Evolutionary conservation across 2,888 invertebrate species (phyloP), one percentile per base, ranked within the genome.

Genomic region (Tenthredo livida): DNA sequence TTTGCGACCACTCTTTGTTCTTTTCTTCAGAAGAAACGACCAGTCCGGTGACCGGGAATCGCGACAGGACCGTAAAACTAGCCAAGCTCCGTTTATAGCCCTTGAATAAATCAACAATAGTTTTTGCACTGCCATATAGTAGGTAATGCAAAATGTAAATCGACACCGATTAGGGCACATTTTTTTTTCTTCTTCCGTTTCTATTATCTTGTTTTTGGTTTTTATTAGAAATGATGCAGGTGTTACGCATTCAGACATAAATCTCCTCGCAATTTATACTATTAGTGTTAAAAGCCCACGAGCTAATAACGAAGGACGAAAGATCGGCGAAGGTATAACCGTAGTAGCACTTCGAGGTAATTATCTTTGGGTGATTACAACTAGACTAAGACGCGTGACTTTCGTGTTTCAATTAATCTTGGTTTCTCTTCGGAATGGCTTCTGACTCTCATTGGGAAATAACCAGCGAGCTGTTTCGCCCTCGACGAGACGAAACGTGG

Each of bases 1-100:
- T 85, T 82, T 82, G 87, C 67, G 85, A 86, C 50, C 84, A 86
- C 85, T 86, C 85, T 86, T 86, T 85, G 84, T 85, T 86, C 82
- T 85, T 70, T 84, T 84, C 67, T 70, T 67, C 0, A 33, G 29
- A 65, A 43, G 54, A 67, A 83, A 50, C 67, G 83, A 47, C 47
- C 47, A 40, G 50, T 43, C 9, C 43, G 61, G 61, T 80, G 12
- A 50, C 80, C 80, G 33, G 25, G 33, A 61, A 33, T 80, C 58
- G 37, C 40, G 17, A 21, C 80, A 40, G 61, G 2, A 80, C 4
- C 54, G 77, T 77, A 33, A 77, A 77, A 54, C 40, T 54, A 54
- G 25, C 50, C 29, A n/a, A 54, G 50, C 17, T 29, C 15, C n/a
- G 25, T 77, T n/a, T 54, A 77, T 50, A 15, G 17, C 33, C 21